Conservation (phyloP, 2,888 invertebrate genomes). For the Erpobdella octoculata region DNA sequence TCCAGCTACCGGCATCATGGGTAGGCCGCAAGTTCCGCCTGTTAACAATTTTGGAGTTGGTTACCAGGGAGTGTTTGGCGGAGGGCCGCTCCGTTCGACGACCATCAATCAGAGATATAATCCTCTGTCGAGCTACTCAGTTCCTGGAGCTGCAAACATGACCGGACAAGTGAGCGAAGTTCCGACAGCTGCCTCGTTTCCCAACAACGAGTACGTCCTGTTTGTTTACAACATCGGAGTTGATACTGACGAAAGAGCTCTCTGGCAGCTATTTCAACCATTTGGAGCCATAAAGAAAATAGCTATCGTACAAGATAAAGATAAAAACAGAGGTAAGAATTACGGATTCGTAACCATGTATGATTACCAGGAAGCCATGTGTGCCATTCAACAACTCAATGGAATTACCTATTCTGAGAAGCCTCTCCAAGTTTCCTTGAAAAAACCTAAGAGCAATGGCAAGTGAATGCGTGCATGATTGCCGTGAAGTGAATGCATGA, state of each 20-base stretch:
- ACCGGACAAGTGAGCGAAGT: slow-evolving; percentile 20
- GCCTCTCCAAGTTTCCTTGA: slow-evolving; percentile 51
- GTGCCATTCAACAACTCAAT: slow-evolving; percentile 50
- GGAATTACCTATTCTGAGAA: slow-evolving; percentile 46
- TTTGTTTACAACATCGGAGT: slow-evolving; percentile 53
- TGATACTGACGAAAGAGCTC: slow-evolving; percentile 49
- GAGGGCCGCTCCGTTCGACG: slow-evolving; percentile 26
- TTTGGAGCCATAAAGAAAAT: slow-evolving; percentile 50
- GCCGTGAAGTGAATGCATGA: too few relatives aligned
- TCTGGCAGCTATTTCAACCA: slow-evolving; percentile 50
- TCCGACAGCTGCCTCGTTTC: slow-evolving; percentile 14
- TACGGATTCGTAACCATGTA: slow-evolving; percentile 54
- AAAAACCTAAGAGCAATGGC: slow-evolving; percentile 33
- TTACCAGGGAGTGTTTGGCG: slow-evolving; percentile 27
- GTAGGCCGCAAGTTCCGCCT: background rate
- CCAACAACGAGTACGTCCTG: slow-evolving; percentile 42
- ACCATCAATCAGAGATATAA: slow-evolving; percentile 28
- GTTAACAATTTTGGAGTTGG: slow-evolving; percentile 26
- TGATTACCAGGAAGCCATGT: slow-evolving; percentile 49
- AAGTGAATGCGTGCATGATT: background rate
- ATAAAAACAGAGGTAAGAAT: slow-evolving; percentile 49
- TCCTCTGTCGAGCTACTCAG: slow-evolving; percentile 17
- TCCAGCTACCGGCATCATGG: background rate
- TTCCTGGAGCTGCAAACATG: background rate
- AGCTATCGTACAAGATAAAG: slow-evolving; percentile 35